A percentile compares a stretch with the other conserved stretches of the same genome.
Conservation (phyloP, 2,888 invertebrate genomes). For the Athalia rosae region DNA sequence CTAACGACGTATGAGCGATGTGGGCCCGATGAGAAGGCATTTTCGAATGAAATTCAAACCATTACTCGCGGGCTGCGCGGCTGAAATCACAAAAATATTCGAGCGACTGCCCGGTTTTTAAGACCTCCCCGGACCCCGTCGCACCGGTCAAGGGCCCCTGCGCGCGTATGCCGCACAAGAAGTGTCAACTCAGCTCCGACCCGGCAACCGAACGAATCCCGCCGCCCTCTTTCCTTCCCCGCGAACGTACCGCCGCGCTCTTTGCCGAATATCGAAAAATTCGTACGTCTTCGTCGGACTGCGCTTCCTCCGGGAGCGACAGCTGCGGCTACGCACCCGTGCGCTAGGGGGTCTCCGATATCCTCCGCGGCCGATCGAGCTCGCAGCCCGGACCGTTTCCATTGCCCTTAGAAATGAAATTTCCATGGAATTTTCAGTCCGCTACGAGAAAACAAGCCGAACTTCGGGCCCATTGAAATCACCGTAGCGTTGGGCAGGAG, state of each 20-base stretch:
- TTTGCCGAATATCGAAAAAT: no score
- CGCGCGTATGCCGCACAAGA: conserved; percentile 43
- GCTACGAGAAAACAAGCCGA: conserved; percentile 34
- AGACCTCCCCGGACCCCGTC: conserved; percentile 34
- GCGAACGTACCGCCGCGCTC: background rate
- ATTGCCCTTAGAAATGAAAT: conserved; percentile 34
- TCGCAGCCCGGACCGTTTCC: conserved; percentile 35
- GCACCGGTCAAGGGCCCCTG: conserved; percentile 26
- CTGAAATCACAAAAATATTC: conserved; percentile 45
- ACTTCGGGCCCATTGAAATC: background rate
- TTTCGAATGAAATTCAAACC: conserved; percentile 49
- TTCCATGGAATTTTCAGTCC: conserved; percentile 42
- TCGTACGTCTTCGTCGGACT: no score
- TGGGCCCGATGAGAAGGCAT: conserved; percentile 48
- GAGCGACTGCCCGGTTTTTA: conserved; percentile 45
- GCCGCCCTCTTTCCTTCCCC: conserved; percentile 20
- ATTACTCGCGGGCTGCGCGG: conserved; percentile 44
- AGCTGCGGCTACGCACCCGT: background rate
- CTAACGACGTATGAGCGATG: conserved; percentile 55
- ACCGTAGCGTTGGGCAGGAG: background rate
- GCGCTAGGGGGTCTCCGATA: conserved; percentile 15
- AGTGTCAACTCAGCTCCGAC: conserved; percentile 42
- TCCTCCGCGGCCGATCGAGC: conserved; percentile 8
- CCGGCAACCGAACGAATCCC: conserved; percentile 34
- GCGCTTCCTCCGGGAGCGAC: background rate